Conservation (phyloP, 2,888 invertebrate species). For the Atrina japonica region DNA sequence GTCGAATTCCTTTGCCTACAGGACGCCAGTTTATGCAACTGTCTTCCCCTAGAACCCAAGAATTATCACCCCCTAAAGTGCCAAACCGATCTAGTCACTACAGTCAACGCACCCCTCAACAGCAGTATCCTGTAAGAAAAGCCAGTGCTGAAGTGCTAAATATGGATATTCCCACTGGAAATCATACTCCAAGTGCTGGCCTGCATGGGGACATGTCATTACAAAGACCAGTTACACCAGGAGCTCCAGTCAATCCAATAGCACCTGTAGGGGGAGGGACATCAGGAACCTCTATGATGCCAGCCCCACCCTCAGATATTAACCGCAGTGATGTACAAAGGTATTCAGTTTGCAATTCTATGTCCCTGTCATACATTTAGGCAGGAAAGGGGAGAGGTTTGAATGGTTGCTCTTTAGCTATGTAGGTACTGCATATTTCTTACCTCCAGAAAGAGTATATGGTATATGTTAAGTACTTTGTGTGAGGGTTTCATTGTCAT, state of each 20-base stretch:
- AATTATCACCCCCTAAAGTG: slow-evolving; percentile 47
- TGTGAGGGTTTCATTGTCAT: no score
- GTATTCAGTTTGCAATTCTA: slow-evolving; percentile 3
- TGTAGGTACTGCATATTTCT: no score
- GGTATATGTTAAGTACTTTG: no score
- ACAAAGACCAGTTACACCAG: not conserved
- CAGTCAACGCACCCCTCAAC: slow-evolving; percentile 13
- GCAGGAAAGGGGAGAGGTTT: no score
- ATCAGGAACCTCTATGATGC: slow-evolving; percentile 43
- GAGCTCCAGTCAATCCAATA: not conserved
- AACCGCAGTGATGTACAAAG: slow-evolving; percentile 17
- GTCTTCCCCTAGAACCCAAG: slow-evolving; percentile 45
- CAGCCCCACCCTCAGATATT: slow-evolving; percentile 29
- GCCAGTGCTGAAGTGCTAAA: slow-evolving; percentile 33
- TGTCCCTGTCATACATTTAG: no score
- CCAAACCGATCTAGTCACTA: slow-evolving; percentile 25
- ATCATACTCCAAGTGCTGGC: not conserved
- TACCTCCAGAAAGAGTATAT: no score
- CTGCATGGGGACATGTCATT: slow-evolving; percentile 1
- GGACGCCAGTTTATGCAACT: slow-evolving; percentile 63
- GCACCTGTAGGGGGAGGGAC: slow-evolving; percentile 4
- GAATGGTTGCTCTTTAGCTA: no score
- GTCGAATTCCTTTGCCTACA: slow-evolving; percentile 69
- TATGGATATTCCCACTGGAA: slow-evolving; percentile 26
- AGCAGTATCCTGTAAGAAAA: slow-evolving; percentile 35